phyloP scores from a whole-genome alignment of 1,140 invertebrate species.

The Sogatella furcifera region DNA sequence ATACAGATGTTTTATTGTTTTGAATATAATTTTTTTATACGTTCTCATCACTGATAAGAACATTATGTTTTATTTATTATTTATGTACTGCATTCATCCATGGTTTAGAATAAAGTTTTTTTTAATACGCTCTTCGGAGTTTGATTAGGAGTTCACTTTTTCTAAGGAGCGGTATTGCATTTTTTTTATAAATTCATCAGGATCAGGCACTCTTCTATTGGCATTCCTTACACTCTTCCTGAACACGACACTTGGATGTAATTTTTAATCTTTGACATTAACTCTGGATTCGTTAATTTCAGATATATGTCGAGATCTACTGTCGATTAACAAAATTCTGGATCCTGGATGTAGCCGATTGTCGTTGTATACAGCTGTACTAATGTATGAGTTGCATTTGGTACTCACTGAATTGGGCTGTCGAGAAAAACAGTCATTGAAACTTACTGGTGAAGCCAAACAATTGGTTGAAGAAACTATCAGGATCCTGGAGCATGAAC shows the following conservation, averaged over 20 bases:
- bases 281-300: slow-evolving; percentile 14
- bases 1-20: too few species aligned
- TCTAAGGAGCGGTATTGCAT: not conserved
- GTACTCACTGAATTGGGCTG: slow-evolving; percentile 42
- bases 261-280: not conserved
- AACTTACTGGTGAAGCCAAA: slow-evolving; percentile 33
- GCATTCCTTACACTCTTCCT: not conserved
- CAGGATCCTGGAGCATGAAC: slow-evolving; percentile 38
- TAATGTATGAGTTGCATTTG: slow-evolving; percentile 53
- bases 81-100: too few species aligned
- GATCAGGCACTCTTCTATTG: not conserved
- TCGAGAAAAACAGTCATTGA: slow-evolving; percentile 32
- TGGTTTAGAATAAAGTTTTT: too few species aligned
- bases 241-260: not conserved
- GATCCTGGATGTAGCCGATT: slow-evolving; percentile 59
- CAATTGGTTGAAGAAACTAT: slow-evolving; percentile 34
- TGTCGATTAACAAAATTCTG: slow-evolving; percentile 46
- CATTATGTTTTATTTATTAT: too few species aligned
- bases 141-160: not conserved
- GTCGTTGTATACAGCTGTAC: slow-evolving; percentile 55
- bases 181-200: not conserved
- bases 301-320: slow-evolving; percentile 53
- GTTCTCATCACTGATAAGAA: too few species aligned
- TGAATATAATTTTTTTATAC: too few species aligned
- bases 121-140: not conserved